Evolutionary conservation across 2,888 invertebrate genomes (phyloP), one percentile per base, ranked within the genome.

Genomic region (Aphodius granarius): DNA sequence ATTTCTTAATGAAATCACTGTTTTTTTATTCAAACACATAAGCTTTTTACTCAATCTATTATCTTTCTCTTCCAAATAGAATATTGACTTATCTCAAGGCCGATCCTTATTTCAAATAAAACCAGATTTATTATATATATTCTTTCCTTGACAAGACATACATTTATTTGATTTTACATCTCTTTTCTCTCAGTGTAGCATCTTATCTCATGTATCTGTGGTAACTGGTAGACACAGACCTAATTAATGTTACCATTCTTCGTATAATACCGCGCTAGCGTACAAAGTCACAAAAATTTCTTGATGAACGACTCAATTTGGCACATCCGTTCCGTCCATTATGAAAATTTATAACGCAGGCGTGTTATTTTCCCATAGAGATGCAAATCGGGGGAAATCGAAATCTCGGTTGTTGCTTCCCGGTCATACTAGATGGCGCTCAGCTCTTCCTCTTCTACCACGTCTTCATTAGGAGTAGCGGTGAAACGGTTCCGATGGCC

Each of bases 391-490:
- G 43, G 13, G 43, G 43, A 43, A 43, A 43, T 43, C 43, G 43
- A 43, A 43, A 43, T 43, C 43, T 43, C 43, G 43, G 1, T 43
- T 6, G 43, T 43, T 43, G 43, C 43, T 43, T 43, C 43, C 43
- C 43, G 43, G 43, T 43, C 43, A 43, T 43, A 43, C 43, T 43
- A 43, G 43, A 43, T 43, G 43, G 43, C 43, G 43, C 43, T 6
- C 43, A 43, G 43, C 43, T 13, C 6, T 43, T 13, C 13, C 9
- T 13, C 43, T 43, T 43, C 43, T 43, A n/a, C n/a, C n/a, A n/a
- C 43, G 81, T 80, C 80, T 84, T 85, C 84, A 83, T 84, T 85
- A 84, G 82, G 79, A 81, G 81, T 13, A 0, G n/a, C n/a, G 81
- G 80, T 81, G 81, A 83, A 82, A 81, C 81, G 79, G 79, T 80